Base-by-base conservation (phyloP, 2,797 vertebrate genomes). In the Mus spretus region DNA sequence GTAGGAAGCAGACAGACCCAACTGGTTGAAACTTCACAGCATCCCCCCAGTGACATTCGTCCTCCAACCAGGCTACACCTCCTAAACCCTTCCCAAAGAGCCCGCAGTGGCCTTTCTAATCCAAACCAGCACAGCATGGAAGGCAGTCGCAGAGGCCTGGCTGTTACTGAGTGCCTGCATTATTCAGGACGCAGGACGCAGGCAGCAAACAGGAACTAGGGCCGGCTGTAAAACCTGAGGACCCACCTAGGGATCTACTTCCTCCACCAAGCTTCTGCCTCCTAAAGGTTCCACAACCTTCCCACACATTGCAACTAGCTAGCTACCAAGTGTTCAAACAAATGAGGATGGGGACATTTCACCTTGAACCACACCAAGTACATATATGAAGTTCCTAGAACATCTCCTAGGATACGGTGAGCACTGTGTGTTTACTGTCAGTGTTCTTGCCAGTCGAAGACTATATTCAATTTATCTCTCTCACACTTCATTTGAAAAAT, bases 401-500 rank as follows among this genome's bases (percentile, higher is more conserved):
- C 8, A 81, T 31, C 61, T 93, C 34, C 65, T 75, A 57, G n/a
- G 44, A 1, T 12, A 6, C 22, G 61, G n/a, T 72, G 53, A 92
- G 17, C 31, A 78, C 50, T 78, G 0, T 70, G 17, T 93, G n/a
- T 47, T 95, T 93, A 7, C n/a, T 94, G 3, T 87, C 53, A 57
- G 6, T 77, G 0, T 40, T 89, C 59, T 20, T 84, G 14, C 83
- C 57, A 81, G 0, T 80, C 7, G 22, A 82, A 89, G 22, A 95
- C 44, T 91, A 20, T 26, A 15, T 77, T 79, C n/a, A n/a, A 6
- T 70, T 92, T 82, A 8, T 63, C 6, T 81, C 44, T 65, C 55
- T 92, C 20, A 93, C 9, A 65, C 53, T 89, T 74, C 40, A 90
- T 77, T 88, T 84, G n/a, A 95, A 95, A 59, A 20, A 82, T 92